These are phyloP conservation scores for Eptesicus fuscus DNA, from an alignment of 2,113 vertebrate species.

Conservation along the genomic window DNA sequence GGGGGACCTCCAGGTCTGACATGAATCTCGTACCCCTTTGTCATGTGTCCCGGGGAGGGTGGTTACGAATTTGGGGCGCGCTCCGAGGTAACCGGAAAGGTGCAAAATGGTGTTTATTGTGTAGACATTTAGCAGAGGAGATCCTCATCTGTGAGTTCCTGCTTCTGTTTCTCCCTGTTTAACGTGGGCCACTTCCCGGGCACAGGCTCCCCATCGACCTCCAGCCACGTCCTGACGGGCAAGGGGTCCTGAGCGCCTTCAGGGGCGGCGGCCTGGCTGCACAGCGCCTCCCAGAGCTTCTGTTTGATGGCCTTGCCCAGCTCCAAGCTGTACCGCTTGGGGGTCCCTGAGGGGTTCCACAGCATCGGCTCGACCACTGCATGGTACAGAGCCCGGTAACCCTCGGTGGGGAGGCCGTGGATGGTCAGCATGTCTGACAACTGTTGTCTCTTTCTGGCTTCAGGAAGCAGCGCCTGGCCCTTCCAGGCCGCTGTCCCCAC, in stretches of 20 bases:
- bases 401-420: conserved; percentile 72
- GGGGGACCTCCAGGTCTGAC: not conserved
- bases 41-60: not conserved
- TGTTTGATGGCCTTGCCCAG: conserved; percentile 80
- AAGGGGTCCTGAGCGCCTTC: not conserved
- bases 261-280: conserved; percentile 20
- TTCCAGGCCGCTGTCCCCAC: conserved; percentile 27
- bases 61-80: not conserved
- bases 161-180: not conserved
- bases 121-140: conserved; percentile 31
- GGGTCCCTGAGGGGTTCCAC: conserved; percentile 63
- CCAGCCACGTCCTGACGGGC: not conserved
- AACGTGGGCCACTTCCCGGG: conserved; percentile 21
- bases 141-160: not conserved
- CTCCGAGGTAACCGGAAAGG: not conserved
- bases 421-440: not conserved
- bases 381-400: conserved; percentile 77
- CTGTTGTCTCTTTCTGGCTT: conserved; percentile 2
- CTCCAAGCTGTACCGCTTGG: conserved; percentile 73
- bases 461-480: not conserved
- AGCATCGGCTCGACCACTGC: conserved; percentile 80
- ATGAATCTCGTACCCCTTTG: not conserved
- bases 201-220: not conserved
- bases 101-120: conserved; percentile 56
- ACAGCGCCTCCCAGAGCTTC: conserved; percentile 77